Evolutionary conservation across 2,113 vertebrate genomes (phyloP).

Genomic region (Alectura lathami): DNA sequence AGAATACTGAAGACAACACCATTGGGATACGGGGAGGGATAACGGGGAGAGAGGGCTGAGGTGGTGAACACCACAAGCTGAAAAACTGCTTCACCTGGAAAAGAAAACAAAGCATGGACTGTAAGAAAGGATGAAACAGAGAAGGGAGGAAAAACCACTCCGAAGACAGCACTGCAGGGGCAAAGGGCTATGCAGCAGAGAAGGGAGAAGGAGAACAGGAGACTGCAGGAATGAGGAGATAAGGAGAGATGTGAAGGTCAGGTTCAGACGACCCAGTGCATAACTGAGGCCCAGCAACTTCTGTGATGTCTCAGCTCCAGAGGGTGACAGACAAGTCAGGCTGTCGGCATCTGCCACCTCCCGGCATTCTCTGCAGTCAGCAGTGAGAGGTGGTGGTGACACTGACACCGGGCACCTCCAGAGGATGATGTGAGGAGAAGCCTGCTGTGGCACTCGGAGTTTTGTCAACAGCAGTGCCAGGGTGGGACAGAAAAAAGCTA

Average conservation of each 20-base stretch:
- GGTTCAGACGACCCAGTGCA: not conserved
- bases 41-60: not conserved
- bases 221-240: not conserved
- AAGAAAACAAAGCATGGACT: not conserved
- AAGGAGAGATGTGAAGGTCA: not conserved
- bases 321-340: not conserved
- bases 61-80: not conserved
- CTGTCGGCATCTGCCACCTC: not conserved
- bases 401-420: not conserved
- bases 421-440: not conserved
- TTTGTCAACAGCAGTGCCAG: not conserved
- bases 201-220: not conserved
- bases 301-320: not conserved
- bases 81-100: not conserved
- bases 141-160: not conserved
- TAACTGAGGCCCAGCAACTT: not conserved
- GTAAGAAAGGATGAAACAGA: not conserved
- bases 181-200: not conserved
- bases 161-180: not conserved
- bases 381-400: not conserved
- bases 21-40: not conserved
- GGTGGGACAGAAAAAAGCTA: not conserved
- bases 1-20: not conserved
- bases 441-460: accelerated
- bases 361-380: not conserved